Percentiles rank a stretch among this genome's conserved stretches.
These are phyloP conservation scores for Aphidoletes aphidimyza DNA, from an alignment of 2,888 invertebrate species.

Conservation along the genomic window DNA sequence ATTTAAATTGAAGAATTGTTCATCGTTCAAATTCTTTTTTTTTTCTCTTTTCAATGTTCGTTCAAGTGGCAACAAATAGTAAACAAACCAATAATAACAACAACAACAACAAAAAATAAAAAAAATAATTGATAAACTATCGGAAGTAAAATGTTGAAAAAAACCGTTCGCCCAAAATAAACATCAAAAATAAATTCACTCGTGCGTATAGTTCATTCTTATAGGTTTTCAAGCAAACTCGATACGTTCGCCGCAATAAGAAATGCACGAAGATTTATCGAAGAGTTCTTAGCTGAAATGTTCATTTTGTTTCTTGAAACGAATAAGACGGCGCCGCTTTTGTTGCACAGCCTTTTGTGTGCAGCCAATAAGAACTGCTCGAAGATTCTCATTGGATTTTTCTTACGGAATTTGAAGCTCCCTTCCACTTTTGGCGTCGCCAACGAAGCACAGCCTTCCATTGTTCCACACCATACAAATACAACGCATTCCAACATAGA, in stretches of 20 bases:
- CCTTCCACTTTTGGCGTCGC: conserved; percentile 4
- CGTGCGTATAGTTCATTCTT: not conserved
- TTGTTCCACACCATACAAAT: not conserved
- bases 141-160: not conserved
- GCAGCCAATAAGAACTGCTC: conserved; percentile 51
- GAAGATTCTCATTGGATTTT: conserved; percentile 48
- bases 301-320: conserved; percentile 26
- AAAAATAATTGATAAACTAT: not conserved
- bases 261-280: not conserved
- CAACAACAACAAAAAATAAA: not conserved
- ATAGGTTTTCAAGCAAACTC: not conserved
- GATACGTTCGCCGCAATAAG: not conserved
- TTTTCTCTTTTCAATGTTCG: no score
- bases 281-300: not conserved
- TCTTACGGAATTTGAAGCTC: not conserved
- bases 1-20: not conserved
- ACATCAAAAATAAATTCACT: not conserved
- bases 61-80: no score
- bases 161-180: not conserved
- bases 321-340: not conserved
- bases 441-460: not conserved
- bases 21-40: no score
- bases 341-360: not conserved
- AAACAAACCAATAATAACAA: not conserved
- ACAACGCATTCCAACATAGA: not conserved